Conservation (phyloP, 2,888 invertebrate genomes). For the Atherix ibis region DNA sequence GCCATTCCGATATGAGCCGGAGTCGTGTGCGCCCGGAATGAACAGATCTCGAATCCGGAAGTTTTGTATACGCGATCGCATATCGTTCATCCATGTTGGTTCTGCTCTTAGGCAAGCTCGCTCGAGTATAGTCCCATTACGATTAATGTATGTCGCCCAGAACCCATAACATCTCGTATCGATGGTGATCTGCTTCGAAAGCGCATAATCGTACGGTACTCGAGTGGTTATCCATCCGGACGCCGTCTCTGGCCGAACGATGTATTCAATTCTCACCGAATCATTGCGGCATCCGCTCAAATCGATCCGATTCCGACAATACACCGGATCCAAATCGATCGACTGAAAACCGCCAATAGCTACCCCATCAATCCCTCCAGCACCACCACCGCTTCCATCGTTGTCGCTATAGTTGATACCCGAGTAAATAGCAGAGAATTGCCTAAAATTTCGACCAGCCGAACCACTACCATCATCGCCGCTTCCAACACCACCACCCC, state of each 20-base stretch:
- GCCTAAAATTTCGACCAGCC: too few species aligned
- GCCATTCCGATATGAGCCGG: conserved; percentile 38
- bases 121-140: conserved; percentile 21
- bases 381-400: too few species aligned
- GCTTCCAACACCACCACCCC: too few species aligned
- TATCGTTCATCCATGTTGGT: conserved; percentile 43
- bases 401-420: too few species aligned
- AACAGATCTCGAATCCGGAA: conserved; percentile 39
- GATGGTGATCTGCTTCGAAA: conserved; percentile 20
- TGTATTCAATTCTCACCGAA: too few species aligned
- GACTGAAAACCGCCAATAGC: too few species aligned
- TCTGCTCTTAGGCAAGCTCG: conserved; percentile 19
- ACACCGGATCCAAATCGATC: too few species aligned
- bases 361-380: too few species aligned
- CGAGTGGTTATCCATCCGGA: conserved; percentile 28
- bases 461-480: not conserved
- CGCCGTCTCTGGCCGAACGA: conserved; percentile 18
- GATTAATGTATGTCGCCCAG: conserved; percentile 28
- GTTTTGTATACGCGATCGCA: conserved; percentile 30
- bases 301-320: too few species aligned
- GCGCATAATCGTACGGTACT: conserved; percentile 22
- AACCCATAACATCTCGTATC: conserved; percentile 27
- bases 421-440: too few species aligned
- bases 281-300: too few species aligned
- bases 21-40: conserved; percentile 56